phyloP scores from a whole-genome alignment of 1,140 invertebrate genomes.

The Bombus confusus region DNA sequence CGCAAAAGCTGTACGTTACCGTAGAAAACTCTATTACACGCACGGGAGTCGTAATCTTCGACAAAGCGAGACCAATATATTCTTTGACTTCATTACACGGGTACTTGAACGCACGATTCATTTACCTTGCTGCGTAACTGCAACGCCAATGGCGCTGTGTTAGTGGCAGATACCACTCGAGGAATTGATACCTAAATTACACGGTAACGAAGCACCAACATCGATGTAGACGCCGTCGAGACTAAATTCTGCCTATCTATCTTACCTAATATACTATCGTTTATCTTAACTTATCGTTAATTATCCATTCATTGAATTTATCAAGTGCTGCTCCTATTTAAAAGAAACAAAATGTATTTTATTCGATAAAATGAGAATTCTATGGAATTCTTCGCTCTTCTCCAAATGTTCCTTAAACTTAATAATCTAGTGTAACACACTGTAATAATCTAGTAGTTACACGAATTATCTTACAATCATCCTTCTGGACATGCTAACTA shows the following conservation, averaged over 20 bases:
- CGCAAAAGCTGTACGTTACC: slow-evolving; percentile 30
- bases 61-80: slow-evolving; percentile 70
- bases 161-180: background rate
- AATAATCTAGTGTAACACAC: too few species aligned
- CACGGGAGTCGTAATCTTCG: slow-evolving; percentile 78
- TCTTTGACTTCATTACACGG: slow-evolving; percentile 78
- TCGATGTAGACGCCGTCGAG: background rate
- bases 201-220: background rate
- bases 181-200: slow-evolving; percentile 18
- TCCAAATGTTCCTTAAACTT: too few species aligned
- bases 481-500: too few species aligned
- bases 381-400: too few species aligned
- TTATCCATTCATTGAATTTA: background rate
- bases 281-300: too few species aligned
- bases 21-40: slow-evolving; percentile 71
- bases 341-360: too few species aligned
- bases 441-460: too few species aligned
- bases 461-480: too few species aligned
- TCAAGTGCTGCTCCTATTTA: too few species aligned
- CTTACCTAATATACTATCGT: background rate
- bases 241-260: background rate
- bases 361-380: too few species aligned
- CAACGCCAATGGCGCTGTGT: background rate
- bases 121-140: slow-evolving; percentile 60
- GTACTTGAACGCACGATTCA: slow-evolving; percentile 74